These are phyloP conservation scores for Paramormyrops hopkinsi DNA, from an alignment of 2,797 vertebrate species.

Conservation along the genomic window DNA sequence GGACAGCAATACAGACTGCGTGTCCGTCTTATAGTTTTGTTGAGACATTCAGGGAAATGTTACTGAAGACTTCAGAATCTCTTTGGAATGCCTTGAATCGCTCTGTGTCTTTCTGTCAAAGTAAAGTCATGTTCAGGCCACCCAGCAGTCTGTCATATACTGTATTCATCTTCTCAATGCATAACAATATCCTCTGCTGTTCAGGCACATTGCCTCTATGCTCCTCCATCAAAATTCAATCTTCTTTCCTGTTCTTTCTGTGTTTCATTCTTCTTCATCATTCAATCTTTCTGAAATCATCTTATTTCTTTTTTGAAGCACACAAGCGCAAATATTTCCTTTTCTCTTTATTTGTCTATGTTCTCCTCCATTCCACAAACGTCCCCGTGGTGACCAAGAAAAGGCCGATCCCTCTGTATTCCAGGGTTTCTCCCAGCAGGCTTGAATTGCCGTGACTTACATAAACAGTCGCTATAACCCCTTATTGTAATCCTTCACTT, in stretches of 20 bases:
- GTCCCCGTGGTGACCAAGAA: background rate
- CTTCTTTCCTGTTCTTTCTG: conserved; percentile 3
- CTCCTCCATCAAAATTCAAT: background rate
- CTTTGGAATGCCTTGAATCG: background rate
- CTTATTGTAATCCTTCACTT: background rate
- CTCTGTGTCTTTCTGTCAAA: background rate
- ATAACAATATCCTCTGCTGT: background rate
- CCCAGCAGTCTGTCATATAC: background rate
- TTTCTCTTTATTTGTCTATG: background rate
- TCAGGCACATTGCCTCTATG: background rate
- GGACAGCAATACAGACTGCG: conserved; percentile 62
- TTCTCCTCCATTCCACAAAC: background rate
- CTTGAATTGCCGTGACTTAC: background rate
- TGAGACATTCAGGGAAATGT: conserved; percentile 56
- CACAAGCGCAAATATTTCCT: background rate
- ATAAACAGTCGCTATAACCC: background rate
- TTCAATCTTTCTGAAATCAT: background rate
- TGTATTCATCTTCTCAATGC: background rate
- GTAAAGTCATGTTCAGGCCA: background rate
- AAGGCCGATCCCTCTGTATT: background rate
- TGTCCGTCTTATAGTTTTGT: conserved; percentile 43
- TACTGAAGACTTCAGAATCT: background rate
- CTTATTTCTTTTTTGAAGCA: background rate
- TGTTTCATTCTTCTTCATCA: conserved; percentile 29
- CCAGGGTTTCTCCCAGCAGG: background rate